Base-by-base conservation (phyloP, 1,140 invertebrate genomes). In the Lutraria rhynchaena region DNA sequence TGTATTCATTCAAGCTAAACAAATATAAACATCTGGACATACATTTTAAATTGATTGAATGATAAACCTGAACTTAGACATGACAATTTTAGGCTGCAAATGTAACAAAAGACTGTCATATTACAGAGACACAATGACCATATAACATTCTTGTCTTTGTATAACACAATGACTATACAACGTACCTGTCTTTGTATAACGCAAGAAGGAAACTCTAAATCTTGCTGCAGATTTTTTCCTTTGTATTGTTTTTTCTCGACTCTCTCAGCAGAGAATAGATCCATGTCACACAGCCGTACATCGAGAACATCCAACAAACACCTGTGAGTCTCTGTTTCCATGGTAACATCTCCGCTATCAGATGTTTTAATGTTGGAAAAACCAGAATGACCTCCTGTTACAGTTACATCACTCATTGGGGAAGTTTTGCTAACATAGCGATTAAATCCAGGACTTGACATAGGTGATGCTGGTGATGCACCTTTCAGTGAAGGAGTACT, bases 231-330 rank as follows among this genome's bases (percentile, higher is more conserved):
- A 73, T 82, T 81, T 19, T 57, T 63, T 0, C 82, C 65, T 15
- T 77, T 83, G 63, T 88, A 89, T 13, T 83, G 29, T n/a, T 81
- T 83, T 69, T 89, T 91, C 46, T 86, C 70, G 3, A 91, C 86
- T 31, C 91, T 82, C 51, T 87, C 83, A 49, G 95, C 96, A 4
- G 96, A 95, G 82, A 95, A 96, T 1, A 97, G 92, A 90, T 97
- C 96, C 94, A 97, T 97, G 84, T 97, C 96, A 4, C 95, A 94
- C 44, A 98, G 89, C 78, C 96, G 94, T 0, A 98, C 93, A 60
- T 93, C 92, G 94, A 97, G 96, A 0, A 97, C 94, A 89, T 98
- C 96, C 7, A 97, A 87, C 15, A 97, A 88, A 87, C 95, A 93
- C 1, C 63, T 74, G 60, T 88, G 77, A 7, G 65, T 51, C 9